phyloP scores from a whole-genome alignment of 2,888 invertebrate species.

The Eupithecia abbreviata region DNA sequence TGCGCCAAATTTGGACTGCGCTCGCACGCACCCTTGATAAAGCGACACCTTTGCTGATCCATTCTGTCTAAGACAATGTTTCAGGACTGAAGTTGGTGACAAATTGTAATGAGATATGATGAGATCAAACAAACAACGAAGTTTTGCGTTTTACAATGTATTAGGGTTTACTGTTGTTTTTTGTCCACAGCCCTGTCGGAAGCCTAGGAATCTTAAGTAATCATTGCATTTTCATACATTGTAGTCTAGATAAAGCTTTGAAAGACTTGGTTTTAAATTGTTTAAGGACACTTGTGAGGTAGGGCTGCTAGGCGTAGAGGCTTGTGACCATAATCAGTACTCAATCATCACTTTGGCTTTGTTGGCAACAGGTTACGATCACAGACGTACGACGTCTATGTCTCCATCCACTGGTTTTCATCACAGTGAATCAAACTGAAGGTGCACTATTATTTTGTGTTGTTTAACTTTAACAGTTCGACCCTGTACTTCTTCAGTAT shows the following conservation, averaged over 20 bases:
- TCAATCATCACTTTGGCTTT: background rate
- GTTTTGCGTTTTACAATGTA: background rate
- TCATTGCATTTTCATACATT: background rate
- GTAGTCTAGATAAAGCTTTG: background rate
- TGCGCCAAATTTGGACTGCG: slow-evolving; percentile 43
- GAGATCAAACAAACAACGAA: background rate
- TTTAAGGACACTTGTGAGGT: background rate
- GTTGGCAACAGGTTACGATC: background rate
- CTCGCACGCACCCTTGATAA: slow-evolving; percentile 37
- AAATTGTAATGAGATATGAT: slow-evolving; percentile 11
- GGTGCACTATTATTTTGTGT: background rate
- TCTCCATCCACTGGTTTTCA: background rate
- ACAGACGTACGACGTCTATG: background rate
- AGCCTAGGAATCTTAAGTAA: background rate
- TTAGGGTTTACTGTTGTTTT: background rate
- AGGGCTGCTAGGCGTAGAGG: too few species aligned
- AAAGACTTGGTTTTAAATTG: background rate
- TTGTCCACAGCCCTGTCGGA: background rate
- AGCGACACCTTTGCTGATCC: slow-evolving; percentile 25
- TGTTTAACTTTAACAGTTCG: too few species aligned
- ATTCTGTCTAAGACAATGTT: slow-evolving; percentile 7
- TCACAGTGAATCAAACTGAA: background rate
- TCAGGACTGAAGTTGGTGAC: slow-evolving; percentile 6
- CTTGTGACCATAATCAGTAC: background rate
- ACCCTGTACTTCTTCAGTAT: too few species aligned